Evolutionary conservation across 2,888 invertebrate species (phyloP).

Genomic region (Anodontia alba): DNA sequence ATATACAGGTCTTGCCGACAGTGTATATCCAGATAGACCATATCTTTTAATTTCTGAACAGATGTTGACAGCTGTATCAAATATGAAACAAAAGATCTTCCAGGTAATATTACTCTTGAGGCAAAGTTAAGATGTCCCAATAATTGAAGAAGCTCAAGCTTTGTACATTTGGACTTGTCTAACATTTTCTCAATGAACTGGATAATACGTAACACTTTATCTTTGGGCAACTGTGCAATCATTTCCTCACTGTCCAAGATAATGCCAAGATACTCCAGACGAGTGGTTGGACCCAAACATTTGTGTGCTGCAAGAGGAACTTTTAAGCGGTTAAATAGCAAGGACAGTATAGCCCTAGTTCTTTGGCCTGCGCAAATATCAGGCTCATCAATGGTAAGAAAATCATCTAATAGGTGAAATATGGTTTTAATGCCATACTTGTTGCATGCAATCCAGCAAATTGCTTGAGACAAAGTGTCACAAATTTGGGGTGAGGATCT

Average conservation of each 20-base stretch:
- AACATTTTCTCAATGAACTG: not conserved
- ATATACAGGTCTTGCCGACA: slow-evolving; percentile 38
- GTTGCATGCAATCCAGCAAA: slow-evolving; percentile 48
- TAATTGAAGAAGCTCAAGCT: slow-evolving; percentile 21
- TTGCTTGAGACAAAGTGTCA: slow-evolving; percentile 37
- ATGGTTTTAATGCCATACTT: slow-evolving; percentile 43
- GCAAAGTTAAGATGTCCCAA: slow-evolving; percentile 46
- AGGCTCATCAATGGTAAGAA: slow-evolving; percentile 35
- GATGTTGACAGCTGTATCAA: slow-evolving; percentile 25
- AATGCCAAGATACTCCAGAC: slow-evolving; percentile 51
- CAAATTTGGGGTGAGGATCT: slow-evolving; percentile 48
- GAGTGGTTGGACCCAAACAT: slow-evolving; percentile 38
- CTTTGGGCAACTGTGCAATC: slow-evolving; percentile 39
- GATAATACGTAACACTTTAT: slow-evolving; percentile 40
- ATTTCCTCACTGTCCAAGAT: slow-evolving; percentile 51
- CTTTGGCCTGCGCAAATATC: slow-evolving; percentile 24
- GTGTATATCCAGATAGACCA: slow-evolving; percentile 15
- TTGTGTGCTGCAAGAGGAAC: slow-evolving; percentile 48
- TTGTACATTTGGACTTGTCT: not conserved
- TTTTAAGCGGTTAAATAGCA: slow-evolving; percentile 38
- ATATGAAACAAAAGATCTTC: slow-evolving; percentile 34
- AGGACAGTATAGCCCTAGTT: slow-evolving; percentile 45
- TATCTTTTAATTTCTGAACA: slow-evolving; percentile 21
- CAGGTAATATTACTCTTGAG: slow-evolving; percentile 34
- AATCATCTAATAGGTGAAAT: slow-evolving; percentile 54